A percentile compares a stretch with the other conserved stretches of the same genome.
Evolutionary conservation across 2,888 invertebrate species (phyloP).

Genomic region (Pemphredon lugubris): DNA sequence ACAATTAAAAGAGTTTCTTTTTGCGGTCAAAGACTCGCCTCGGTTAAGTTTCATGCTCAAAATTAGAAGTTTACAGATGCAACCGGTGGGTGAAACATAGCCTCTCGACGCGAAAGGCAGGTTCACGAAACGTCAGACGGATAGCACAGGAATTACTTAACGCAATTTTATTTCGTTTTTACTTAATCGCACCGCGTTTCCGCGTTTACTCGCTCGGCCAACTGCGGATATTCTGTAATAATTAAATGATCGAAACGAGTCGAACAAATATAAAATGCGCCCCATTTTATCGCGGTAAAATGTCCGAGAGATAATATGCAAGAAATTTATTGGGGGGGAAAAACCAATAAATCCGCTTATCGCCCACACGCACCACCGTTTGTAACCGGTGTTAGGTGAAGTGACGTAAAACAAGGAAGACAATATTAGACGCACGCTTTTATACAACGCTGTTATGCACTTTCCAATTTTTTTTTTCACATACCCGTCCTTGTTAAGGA

Average conservation of each 20-base stretch:
- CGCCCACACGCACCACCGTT: slow-evolving; percentile 2
- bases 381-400: background rate
- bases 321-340: too few species aligned
- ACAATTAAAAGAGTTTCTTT: slow-evolving; percentile 13
- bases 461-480: too few species aligned
- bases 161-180: background rate
- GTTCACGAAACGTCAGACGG: background rate
- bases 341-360: slow-evolving; percentile 3
- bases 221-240: background rate
- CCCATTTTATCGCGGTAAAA: too few species aligned
- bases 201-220: too few species aligned
- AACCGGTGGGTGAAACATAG: background rate
- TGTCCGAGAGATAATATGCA: too few species aligned
- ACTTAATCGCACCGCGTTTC: background rate
- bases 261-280: background rate
- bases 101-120: background rate
- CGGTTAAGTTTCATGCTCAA: slow-evolving; percentile 8
- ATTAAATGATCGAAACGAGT: background rate
- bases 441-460: background rate
- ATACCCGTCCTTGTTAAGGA: too few species aligned
- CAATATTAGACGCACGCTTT: background rate
- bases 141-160: background rate
- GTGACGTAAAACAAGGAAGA: background rate
- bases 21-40: slow-evolving; percentile 1
- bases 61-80: background rate